Conservation (phyloP, 2,797 vertebrate genomes). For the Sebastes glaucus region DNA sequence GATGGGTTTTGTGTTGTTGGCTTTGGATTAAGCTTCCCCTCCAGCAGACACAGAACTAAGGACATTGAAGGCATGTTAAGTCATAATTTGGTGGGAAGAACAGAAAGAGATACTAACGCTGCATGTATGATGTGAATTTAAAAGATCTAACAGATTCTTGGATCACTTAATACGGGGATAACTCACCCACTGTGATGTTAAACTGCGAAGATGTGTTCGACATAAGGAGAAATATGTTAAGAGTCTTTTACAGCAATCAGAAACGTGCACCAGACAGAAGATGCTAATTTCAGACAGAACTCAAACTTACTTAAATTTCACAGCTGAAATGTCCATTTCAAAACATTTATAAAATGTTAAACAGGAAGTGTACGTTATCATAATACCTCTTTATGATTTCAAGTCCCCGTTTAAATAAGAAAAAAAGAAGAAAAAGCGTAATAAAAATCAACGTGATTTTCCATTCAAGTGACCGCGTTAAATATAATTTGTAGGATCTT, state of each 20-base stretch:
- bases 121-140: background rate
- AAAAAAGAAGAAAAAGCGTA: conserved; percentile 13
- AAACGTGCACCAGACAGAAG: conserved; percentile 20
- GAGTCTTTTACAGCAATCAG: conserved; percentile 20
- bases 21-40: conserved; percentile 18
- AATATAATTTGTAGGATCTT: background rate
- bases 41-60: background rate
- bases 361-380: conserved; percentile 51
- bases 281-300: conserved; percentile 21
- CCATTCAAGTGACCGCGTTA: conserved; percentile 35
- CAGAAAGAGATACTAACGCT: background rate
- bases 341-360: conserved; percentile 66
- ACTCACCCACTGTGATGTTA: background rate
- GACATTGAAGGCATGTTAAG: background rate
- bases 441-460: conserved; percentile 29
- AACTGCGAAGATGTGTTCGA: conserved; percentile 20
- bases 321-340: conserved; percentile 50
- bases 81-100: background rate
- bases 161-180: background rate
- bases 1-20: background rate
- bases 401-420: conserved; percentile 55
- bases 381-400: conserved; percentile 62
- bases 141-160: background rate
- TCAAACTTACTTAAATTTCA: conserved; percentile 44
- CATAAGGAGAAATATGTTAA: background rate